Base-by-base conservation (phyloP, 2,888 invertebrate genomes). In the Hybos culiciformis region DNA sequence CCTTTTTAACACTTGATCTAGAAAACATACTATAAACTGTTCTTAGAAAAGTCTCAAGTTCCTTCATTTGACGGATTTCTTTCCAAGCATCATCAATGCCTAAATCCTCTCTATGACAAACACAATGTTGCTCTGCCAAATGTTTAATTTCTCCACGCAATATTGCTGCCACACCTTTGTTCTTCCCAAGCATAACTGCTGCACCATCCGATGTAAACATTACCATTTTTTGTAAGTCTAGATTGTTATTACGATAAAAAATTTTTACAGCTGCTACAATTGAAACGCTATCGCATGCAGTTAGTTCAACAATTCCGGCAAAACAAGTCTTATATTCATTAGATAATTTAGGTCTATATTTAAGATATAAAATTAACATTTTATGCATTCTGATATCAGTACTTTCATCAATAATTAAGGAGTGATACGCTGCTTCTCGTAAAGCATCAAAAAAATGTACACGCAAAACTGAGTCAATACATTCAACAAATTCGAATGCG, bases 191-290 rank as follows among this genome's bases (percentile, higher is more conserved):
- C 39, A 39, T 39, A 29, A 39, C 39, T 24, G 29, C 23, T 29
- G 39, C 39, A n/a, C 24, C 39, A 26, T 39, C 39, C 18, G 39
- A 39, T 39, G 39, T 39, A 24, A 39, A 29, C 39, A 39, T 26
- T 39, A 39, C 18, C 29, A 39, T 39, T 11, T 29, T 39, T 12
- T 39, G 39, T 29, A 39, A 29, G 29, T 39, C 26, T 18, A 39
- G 8, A 23, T 39, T 7, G 29, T 11, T 8, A 19, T 39, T 39
- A 29, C n/a, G 14, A 39, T 39, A 39, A 32, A 39, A 39, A 19
- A 14, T 20, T 17, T 20, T 6, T 32, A 33, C 23, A n/a, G 33
- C 15, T 23, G 20, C 24, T 11, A 40, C 24, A 24, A 40, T 40
- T 9, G 24, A 40, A 6, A 7, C 15, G 20, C 2, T 19, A 18